phyloP scores from a whole-genome alignment of 2,113 vertebrate genomes.

The Mormoops blainvillei region DNA sequence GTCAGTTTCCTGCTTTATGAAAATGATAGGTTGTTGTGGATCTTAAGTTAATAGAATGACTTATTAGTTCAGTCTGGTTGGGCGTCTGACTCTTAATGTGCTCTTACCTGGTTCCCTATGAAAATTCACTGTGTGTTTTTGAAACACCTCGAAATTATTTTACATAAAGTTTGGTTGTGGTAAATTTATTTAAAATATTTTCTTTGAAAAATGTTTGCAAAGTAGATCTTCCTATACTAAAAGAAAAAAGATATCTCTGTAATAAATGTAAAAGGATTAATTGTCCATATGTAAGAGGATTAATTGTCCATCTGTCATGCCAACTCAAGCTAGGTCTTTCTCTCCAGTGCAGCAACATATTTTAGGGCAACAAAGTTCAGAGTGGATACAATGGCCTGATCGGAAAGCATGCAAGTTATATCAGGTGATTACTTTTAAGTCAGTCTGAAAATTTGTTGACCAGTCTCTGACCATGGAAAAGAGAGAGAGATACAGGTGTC shows the following conservation, averaged over 20 bases:
- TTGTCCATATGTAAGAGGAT: slow-evolving; percentile 23
- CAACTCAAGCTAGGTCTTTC: slow-evolving; percentile 42
- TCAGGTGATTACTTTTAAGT: slow-evolving; percentile 39
- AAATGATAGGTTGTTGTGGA: neutral
- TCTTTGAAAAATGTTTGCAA: slow-evolving; percentile 64
- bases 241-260: slow-evolving; percentile 29
- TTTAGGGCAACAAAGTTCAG: slow-evolving; percentile 65
- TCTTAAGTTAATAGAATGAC: slow-evolving; percentile 8
- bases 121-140: slow-evolving; percentile 44
- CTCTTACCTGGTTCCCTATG: slow-evolving; percentile 19
- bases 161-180: slow-evolving; percentile 31
- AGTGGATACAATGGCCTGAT: slow-evolving; percentile 38
- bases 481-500: slow-evolving; percentile 21
- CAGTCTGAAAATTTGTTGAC: slow-evolving; percentile 22
- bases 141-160: slow-evolving; percentile 36
- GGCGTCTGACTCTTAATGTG: neutral
- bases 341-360: slow-evolving; percentile 53
- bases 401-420: slow-evolving; percentile 76
- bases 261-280: slow-evolving; percentile 20
- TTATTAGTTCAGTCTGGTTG: neutral
- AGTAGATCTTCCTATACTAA: slow-evolving; percentile 32
- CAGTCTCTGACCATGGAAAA: slow-evolving; percentile 37
- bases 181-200: slow-evolving; percentile 65
- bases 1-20: slow-evolving; percentile 5
- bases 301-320: neutral